These are phyloP conservation scores for Pavo muticus DNA, from an alignment of 2,113 vertebrate species.

Conservation along the genomic window DNA sequence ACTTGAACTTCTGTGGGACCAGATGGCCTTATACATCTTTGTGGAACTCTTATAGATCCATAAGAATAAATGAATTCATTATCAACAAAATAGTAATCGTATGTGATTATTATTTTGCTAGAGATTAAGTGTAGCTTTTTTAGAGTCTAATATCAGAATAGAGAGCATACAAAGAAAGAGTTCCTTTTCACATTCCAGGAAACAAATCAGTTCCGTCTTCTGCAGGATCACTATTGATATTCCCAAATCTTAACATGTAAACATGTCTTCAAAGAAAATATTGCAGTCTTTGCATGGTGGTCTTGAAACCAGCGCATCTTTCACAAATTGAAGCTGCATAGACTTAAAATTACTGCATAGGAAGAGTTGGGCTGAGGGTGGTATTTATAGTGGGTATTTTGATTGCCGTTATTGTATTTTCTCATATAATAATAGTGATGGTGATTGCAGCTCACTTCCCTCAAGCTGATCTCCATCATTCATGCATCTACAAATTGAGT, in stretches of 20 bases:
- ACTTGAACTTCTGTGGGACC: not conserved
- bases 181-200: not conserved
- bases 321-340: not conserved
- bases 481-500: constrained; percentile 18
- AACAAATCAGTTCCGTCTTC: not conserved
- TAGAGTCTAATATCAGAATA: not conserved
- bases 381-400: constrained; percentile 12
- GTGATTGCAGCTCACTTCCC: not conserved
- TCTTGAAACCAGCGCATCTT: not conserved
- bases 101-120: not conserved
- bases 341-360: not conserved
- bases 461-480: constrained; percentile 18
- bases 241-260: not conserved
- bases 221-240: not conserved
- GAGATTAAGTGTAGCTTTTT: not conserved
- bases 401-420: not conserved
- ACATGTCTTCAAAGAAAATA: not conserved
- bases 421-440: not conserved
- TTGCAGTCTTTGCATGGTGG: not conserved
- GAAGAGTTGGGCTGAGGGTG: not conserved
- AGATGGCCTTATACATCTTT: not conserved
- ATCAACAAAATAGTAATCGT: not conserved
- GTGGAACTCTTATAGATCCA: not conserved
- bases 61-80: not conserved
- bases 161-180: not conserved